phyloP scores from a whole-genome alignment of 2,888 invertebrate genomes.

The Synanthedon vespiformis region DNA sequence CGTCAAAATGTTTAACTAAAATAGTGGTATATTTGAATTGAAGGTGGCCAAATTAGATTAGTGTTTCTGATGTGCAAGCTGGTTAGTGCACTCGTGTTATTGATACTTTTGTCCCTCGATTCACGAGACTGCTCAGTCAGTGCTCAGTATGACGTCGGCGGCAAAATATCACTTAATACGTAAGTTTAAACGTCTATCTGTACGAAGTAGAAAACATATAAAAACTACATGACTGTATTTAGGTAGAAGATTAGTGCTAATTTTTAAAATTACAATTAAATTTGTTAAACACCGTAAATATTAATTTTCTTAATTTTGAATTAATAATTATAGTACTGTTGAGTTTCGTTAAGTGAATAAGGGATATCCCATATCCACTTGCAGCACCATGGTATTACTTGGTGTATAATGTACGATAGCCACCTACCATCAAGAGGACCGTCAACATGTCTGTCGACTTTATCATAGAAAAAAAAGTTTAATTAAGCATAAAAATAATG shows the following conservation, averaged over 20 bases:
- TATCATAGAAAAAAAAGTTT: no score
- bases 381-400: no score
- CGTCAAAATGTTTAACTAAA: background rate
- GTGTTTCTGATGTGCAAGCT: conserved; percentile 62
- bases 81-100: conserved; percentile 34
- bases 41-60: conserved; percentile 24
- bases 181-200: conserved; percentile 25
- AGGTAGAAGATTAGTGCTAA: background rate
- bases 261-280: background rate
- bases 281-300: background rate
- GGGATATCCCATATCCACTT: no score
- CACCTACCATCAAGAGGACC: no score
- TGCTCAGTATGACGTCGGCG: conserved; percentile 45
- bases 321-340: no score
- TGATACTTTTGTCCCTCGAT: conserved; percentile 50
- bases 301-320: no score
- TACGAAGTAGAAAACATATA: background rate
- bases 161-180: conserved; percentile 58
- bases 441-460: no score
- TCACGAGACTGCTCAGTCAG: conserved; percentile 56
- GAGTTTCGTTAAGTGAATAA: no score
- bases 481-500: no score
- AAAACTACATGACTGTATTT: no score
- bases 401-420: no score
- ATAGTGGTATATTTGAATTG: background rate